phyloP scores from a whole-genome alignment of 2,888 invertebrate species.

The Zaprionus lineosus region DNA sequence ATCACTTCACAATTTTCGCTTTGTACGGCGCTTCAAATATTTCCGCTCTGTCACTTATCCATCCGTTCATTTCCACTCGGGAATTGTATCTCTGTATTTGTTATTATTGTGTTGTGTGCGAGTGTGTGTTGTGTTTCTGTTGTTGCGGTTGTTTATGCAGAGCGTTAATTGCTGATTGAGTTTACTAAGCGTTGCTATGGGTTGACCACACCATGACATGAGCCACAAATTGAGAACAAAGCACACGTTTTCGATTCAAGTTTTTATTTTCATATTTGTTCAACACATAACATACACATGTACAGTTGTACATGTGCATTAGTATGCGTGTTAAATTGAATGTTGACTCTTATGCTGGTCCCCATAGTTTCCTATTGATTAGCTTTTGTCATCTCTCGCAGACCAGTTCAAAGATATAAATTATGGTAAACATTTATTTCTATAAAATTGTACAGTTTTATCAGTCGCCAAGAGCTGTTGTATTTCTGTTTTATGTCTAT shows the following conservation, averaged over 20 bases:
- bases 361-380: conserved; percentile 54
- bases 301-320: not conserved
- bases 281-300: conserved; percentile 26
- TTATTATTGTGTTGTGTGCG: conserved; percentile 6
- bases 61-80: conserved; percentile 26
- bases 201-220: conserved; percentile 9
- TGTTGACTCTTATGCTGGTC: too few relatives aligned
- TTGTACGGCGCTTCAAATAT: conserved; percentile 52
- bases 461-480: too few relatives aligned
- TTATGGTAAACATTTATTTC: too few relatives aligned
- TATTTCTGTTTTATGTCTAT: too few relatives aligned
- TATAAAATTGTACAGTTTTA: too few relatives aligned
- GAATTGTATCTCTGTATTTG: conserved; percentile 1
- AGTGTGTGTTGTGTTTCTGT: conserved; percentile 3
- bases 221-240: conserved; percentile 25
- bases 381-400: conserved; percentile 12
- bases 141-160: conserved; percentile 1
- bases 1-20: conserved; percentile 47
- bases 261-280: conserved; percentile 13
- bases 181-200: conserved; percentile 19
- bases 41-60: conserved; percentile 56
- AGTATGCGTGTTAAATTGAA: not conserved
- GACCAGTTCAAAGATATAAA: too few relatives aligned
- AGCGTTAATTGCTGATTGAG: conserved; percentile 43
- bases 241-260: not conserved